Evolutionary conservation across 2,888 invertebrate species (phyloP), one percentile per base, ranked within the genome.

Genomic region (Heliconius sara): DNA sequence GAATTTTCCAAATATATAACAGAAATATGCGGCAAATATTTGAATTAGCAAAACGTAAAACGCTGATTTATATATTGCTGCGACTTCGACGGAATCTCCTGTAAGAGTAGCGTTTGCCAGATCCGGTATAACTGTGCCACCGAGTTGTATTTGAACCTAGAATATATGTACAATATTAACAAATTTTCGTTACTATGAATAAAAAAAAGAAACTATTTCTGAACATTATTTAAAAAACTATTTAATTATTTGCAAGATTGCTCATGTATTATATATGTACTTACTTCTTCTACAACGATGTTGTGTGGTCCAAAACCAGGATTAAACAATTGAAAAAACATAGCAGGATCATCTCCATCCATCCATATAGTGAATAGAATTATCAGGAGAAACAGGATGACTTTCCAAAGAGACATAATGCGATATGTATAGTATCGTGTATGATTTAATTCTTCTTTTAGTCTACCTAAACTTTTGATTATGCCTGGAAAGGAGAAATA

Each of bases 1-100:
- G 85, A 99, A 99, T 94, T 99, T 99, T 83, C 98, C 98, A 87
- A 98, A 98, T 84, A 99, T 97, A 88, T 99, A 99, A 86, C 98
- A 98, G 75, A 98, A 95, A 88, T 98, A 98, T 7, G 98, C 97
- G 3, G 98, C 97, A 77, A 97, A 95, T 73, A 98, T 96, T 93
- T 99, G 98, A 65, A 99, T 96, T 13, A 98, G 91, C 74, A 98
- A 91, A 0, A 98, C 97, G 89, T 97, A 97, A 57, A 97, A 92
- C 0, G 98, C 97, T 0, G 97, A 97, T 88, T 96, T 96, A 86
- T 97, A 96, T 34, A 96, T 96, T 0, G 98, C 97, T 72, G 96
- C 96, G 16, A 98, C 96, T 83, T 97, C 96, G 3, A 97, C 96
- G 1, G 97, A 97, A 86, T 98, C 98, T 75, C 97, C 97, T 39